Evolutionary conservation across 2,113 vertebrate species (phyloP).

Genomic region (Neolamprologus cancellatus): DNA sequence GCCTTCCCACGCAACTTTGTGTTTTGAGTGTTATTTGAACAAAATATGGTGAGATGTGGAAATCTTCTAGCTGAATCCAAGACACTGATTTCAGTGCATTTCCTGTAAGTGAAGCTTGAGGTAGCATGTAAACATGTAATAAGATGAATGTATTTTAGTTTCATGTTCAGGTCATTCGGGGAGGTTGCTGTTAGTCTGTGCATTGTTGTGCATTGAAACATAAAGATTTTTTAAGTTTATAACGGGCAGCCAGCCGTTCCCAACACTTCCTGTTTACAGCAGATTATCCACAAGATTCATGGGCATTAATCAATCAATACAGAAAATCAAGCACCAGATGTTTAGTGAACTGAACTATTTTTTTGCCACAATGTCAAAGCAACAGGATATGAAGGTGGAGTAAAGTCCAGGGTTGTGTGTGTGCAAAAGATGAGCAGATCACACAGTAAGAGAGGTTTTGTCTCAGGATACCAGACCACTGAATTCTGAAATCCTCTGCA

Average conservation of each 20-base stretch:
- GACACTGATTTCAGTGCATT: conserved; percentile 19
- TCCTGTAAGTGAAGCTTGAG: conserved; percentile 35
- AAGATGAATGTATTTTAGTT: conserved; percentile 52
- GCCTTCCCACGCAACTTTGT: conserved; percentile 9
- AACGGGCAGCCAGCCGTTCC: background rate
- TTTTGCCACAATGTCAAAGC: background rate
- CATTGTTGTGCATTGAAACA: background rate
- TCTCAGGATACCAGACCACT: conserved; percentile 9
- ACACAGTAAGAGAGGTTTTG: background rate
- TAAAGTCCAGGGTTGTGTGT: background rate
- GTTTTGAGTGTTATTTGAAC: conserved; percentile 31
- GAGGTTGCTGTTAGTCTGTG: conserved; percentile 17
- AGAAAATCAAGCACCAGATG: background rate
- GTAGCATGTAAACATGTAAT: conserved; percentile 54
- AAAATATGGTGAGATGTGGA: conserved; percentile 12
- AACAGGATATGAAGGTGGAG: background rate
- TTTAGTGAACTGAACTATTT: background rate
- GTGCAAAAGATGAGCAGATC: background rate
- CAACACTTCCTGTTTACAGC: conserved; percentile 32
- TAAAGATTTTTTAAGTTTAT: background rate
- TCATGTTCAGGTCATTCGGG: background rate
- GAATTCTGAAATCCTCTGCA: background rate
- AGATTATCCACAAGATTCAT: background rate
- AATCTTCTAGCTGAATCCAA: background rate
- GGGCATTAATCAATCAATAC: conserved; percentile 13